These are phyloP conservation scores for Gryllus longicercus DNA, from an alignment of 2,888 invertebrate genomes.

Conservation along the genomic window DNA sequence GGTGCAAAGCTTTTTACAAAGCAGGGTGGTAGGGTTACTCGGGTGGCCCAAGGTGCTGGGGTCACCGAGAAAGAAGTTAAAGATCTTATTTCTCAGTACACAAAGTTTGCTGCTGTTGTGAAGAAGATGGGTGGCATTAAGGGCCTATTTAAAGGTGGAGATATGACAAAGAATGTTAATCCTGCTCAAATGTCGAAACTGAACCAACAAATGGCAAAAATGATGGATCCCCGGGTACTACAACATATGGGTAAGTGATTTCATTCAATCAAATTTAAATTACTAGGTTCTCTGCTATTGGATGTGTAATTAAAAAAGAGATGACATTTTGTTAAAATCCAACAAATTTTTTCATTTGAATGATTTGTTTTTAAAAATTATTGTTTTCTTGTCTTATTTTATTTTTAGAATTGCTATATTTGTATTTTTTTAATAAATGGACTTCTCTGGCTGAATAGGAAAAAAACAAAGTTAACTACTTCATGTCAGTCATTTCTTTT, in stretches of 20 bases:
- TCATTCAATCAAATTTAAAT: background rate
- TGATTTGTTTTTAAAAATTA: background rate
- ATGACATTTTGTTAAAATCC: background rate
- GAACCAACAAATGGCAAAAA: constrained; percentile 99
- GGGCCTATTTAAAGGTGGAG: constrained; percentile 96
- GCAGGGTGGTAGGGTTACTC: constrained; percentile 74
- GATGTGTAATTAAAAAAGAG: background rate
- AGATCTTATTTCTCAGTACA: constrained; percentile 95
- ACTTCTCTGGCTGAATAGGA: too few relatives aligned
- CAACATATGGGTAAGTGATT: constrained; percentile 75
- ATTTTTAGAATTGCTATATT: too few relatives aligned
- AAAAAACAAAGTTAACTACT: too few relatives aligned
- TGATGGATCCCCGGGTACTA: constrained; percentile 98
- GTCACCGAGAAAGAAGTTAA: constrained; percentile 94
- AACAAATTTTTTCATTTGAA: background rate
- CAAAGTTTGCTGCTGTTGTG: constrained; percentile 98
- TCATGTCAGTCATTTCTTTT: too few relatives aligned
- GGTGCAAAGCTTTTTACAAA: constrained; percentile 94
- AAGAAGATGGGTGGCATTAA: constrained; percentile 99
- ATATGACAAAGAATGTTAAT: constrained; percentile 98
- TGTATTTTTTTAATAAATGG: too few relatives aligned
- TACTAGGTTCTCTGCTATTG: background rate
- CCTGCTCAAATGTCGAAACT: constrained; percentile 97
- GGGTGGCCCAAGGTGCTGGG: constrained; percentile 91
- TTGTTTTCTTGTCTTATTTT: too few relatives aligned